Percentiles rank a stretch among this genome's conserved stretches.
These are phyloP conservation scores for Lordiphosa stackelbergi DNA, from an alignment of 1,140 invertebrate species.

Conservation along the genomic window DNA sequence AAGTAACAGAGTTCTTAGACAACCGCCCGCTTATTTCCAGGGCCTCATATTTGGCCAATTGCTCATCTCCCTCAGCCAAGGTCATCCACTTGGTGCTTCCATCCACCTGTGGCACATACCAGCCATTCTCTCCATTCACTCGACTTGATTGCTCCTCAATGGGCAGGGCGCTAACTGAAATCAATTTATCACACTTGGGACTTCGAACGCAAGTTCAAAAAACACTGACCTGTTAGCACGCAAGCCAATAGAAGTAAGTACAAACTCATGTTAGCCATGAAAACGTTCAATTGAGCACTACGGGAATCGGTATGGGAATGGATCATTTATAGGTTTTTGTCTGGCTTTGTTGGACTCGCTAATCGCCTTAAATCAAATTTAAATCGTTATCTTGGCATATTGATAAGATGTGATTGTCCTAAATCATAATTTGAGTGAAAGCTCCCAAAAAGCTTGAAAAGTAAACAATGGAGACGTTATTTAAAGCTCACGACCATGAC, in stretches of 20 bases:
- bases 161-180: constrained; percentile 37
- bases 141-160: constrained; percentile 32
- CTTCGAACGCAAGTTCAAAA: neutral
- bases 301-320: neutral
- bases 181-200: neutral
- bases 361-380: constrained; percentile 19
- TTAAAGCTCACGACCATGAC: too few species aligned
- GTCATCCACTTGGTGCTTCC: constrained; percentile 40
- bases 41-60: constrained; percentile 33
- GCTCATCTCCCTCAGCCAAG: constrained; percentile 22
- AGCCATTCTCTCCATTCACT: constrained; percentile 44
- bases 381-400: constrained; percentile 24
- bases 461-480: too few species aligned
- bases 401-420: constrained; percentile 1
- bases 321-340: constrained; percentile 48
- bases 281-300: constrained; percentile 25
- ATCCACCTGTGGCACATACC: constrained; percentile 47
- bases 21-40: constrained; percentile 22
- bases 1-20: constrained; percentile 43
- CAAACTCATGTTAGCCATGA: constrained; percentile 46
- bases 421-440: constrained; percentile 4
- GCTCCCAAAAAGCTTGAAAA: neutral
- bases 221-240: constrained; percentile 52
- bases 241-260: constrained; percentile 44
- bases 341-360: neutral